Percentiles rank a stretch among this genome's conserved stretches.
Conservation (phyloP, 2,113 vertebrate genomes). For the Rhizomys pruinosus region DNA sequence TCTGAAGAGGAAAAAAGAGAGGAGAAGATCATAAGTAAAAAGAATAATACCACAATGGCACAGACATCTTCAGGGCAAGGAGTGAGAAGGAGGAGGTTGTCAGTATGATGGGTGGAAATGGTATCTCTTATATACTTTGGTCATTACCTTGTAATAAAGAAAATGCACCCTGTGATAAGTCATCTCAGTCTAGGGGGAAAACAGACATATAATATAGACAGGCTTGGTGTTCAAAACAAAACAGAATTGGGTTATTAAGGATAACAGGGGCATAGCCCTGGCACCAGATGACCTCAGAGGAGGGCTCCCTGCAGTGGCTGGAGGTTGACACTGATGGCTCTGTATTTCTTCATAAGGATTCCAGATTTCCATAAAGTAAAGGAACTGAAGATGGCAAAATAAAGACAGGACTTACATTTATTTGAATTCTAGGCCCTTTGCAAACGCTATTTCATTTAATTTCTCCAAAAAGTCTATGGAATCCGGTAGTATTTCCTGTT, state of each 20-base stretch:
- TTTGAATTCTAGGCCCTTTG: neutral
- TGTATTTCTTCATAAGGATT: neutral
- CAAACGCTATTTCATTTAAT: neutral
- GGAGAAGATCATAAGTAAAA: neutral
- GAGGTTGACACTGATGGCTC: neutral
- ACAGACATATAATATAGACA: neutral
- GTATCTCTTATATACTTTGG: conserved; percentile 10
- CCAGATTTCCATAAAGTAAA: conserved; percentile 12
- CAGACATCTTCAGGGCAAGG: neutral
- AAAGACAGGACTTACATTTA: neutral
- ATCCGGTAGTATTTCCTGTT: neutral
- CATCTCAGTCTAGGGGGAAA: neutral
- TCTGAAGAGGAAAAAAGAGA: neutral
- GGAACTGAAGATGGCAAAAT: neutral
- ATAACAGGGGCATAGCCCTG: neutral
- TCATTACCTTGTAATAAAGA: conserved; percentile 34
- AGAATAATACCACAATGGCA: neutral
- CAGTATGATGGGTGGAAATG: neutral
- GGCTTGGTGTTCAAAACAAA: neutral
- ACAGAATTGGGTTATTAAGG: neutral
- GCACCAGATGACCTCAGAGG: neutral
- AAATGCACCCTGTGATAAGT: conserved; percentile 14
- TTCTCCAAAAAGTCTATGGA: neutral
- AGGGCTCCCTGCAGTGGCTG: neutral
- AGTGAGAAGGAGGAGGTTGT: neutral